These are phyloP conservation scores for Tupiocoris notatus DNA, from an alignment of 2,888 invertebrate genomes.

Conservation along the genomic window DNA sequence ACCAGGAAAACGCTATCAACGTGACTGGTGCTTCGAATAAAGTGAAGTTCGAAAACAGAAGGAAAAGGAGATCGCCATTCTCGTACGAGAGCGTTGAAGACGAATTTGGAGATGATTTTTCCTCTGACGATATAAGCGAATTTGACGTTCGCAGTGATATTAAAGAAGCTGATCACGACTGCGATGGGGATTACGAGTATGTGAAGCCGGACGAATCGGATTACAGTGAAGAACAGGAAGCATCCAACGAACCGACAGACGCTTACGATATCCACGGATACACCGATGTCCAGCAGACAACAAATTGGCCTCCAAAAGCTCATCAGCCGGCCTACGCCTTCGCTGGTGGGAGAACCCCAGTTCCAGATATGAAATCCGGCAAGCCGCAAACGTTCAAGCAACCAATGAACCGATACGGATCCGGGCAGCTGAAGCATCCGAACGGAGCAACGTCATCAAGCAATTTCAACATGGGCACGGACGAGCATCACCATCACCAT, in stretches of 20 bases:
- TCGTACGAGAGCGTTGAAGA: slow-evolving; percentile 9
- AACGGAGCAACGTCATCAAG: slow-evolving; percentile 24
- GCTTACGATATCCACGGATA: slow-evolving; percentile 45
- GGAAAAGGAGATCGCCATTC: slow-evolving; percentile 1
- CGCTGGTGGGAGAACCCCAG: slow-evolving; percentile 6
- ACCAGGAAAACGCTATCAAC: slow-evolving; percentile 1
- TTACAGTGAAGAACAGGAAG: not conserved
- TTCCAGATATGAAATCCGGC: slow-evolving; percentile 23
- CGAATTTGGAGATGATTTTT: not conserved
- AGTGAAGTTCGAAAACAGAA: not conserved
- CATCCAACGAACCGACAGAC: slow-evolving; percentile 2
- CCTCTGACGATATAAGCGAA: not conserved
- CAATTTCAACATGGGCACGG: slow-evolving; percentile 35
- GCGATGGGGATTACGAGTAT: slow-evolving; percentile 30
- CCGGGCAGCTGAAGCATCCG: slow-evolving; percentile 17
- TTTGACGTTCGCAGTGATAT: not conserved
- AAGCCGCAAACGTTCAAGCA: slow-evolving; percentile 15
- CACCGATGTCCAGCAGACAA: slow-evolving; percentile 19
- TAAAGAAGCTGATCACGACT: slow-evolving; percentile 25
- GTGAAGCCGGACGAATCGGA: slow-evolving; percentile 10
- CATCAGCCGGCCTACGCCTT: slow-evolving; percentile 29
- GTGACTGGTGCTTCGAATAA: not conserved
- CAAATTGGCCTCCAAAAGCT: slow-evolving; percentile 21
- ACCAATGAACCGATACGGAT: slow-evolving; percentile 10
- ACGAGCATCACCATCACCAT: slow-evolving; percentile 45